phyloP scores from a whole-genome alignment of 2,113 vertebrate species.

The Phalacrocorax pelagicus region DNA sequence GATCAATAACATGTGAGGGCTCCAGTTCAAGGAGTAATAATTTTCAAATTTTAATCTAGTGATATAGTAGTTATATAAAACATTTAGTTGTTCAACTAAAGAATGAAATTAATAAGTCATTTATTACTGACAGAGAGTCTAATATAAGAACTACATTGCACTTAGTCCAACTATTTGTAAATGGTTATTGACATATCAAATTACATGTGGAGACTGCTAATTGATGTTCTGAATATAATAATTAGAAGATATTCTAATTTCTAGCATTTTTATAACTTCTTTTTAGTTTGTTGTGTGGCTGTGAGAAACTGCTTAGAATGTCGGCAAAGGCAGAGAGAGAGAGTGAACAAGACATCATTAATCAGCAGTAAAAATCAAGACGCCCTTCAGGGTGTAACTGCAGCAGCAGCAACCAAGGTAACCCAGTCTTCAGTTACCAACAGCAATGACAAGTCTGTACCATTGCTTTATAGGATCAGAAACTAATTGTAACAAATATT shows the following conservation, averaged over 20 bases:
- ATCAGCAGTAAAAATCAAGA: constrained; percentile 86
- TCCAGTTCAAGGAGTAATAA: neutral
- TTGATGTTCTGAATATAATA: neutral
- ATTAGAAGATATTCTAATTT: neutral
- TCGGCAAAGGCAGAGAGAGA: constrained; percentile 88
- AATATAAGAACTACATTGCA: neutral
- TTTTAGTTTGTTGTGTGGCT: constrained; percentile 94
- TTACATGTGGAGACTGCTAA: neutral
- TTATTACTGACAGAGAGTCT: neutral
- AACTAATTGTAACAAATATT: neutral
- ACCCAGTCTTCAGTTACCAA: neutral
- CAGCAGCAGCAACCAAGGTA: constrained; percentile 82
- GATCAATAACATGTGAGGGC: neutral
- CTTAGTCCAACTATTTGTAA: neutral
- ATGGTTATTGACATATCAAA: neutral
- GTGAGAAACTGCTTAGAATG: constrained; percentile 95
- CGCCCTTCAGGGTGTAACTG: constrained; percentile 73
- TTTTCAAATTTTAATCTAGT: neutral
- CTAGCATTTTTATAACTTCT: constrained; percentile 33
- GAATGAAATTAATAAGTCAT: neutral
- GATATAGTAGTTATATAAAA: neutral
- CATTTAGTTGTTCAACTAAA: neutral
- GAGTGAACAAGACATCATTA: constrained; percentile 76
- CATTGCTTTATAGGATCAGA: neutral
- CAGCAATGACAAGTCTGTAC: neutral